These are phyloP conservation scores for Drosophila pachea DNA, from an alignment of 1,140 invertebrate genomes.

Conservation along the genomic window DNA sequence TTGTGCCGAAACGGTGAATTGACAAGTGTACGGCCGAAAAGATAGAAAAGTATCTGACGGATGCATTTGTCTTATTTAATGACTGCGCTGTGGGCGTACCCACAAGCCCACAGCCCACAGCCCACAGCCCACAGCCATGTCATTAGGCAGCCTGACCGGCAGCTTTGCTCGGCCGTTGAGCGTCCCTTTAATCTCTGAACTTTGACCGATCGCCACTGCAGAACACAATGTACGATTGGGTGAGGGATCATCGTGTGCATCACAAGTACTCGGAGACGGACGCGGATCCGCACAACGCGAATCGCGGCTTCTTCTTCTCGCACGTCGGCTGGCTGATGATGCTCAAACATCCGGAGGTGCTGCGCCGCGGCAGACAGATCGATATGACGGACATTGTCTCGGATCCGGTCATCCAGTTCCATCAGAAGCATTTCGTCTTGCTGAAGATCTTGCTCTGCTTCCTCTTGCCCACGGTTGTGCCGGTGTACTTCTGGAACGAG, in stretches of 20 bases:
- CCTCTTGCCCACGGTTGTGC: conserved; percentile 87
- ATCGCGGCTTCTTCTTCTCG: conserved; percentile 94
- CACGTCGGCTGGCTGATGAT: conserved; percentile 94
- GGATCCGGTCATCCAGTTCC: conserved; percentile 88
- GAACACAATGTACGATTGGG: conserved; percentile 85
- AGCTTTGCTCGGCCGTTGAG: too few species aligned
- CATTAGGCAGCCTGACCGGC: too few species aligned
- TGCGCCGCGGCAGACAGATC: conserved; percentile 84
- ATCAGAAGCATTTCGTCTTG: conserved; percentile 86
- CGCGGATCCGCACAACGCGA: conserved; percentile 93
- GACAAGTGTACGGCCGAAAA: conserved; percentile 23
- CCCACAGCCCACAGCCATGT: not conserved
- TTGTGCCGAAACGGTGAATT: conserved; percentile 41
- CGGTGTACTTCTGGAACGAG: conserved; percentile 88
- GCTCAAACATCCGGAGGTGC: conserved; percentile 91
- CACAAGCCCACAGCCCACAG: not conserved
- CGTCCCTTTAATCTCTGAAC: not conserved
- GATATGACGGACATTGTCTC: conserved; percentile 88
- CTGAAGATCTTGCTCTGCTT: conserved; percentile 87
- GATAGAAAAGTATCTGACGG: conserved; percentile 46
- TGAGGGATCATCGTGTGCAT: conserved; percentile 91
- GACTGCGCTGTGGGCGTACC: conserved; percentile 46
- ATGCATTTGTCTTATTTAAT: conserved; percentile 72
- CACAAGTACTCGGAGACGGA: conserved; percentile 94
- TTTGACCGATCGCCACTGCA: conserved; percentile 20